A percentile compares a stretch with the other conserved stretches of the same genome.
Evolutionary conservation across 2,888 invertebrate species (phyloP).

Genomic region (Volucella bombylans): DNA sequence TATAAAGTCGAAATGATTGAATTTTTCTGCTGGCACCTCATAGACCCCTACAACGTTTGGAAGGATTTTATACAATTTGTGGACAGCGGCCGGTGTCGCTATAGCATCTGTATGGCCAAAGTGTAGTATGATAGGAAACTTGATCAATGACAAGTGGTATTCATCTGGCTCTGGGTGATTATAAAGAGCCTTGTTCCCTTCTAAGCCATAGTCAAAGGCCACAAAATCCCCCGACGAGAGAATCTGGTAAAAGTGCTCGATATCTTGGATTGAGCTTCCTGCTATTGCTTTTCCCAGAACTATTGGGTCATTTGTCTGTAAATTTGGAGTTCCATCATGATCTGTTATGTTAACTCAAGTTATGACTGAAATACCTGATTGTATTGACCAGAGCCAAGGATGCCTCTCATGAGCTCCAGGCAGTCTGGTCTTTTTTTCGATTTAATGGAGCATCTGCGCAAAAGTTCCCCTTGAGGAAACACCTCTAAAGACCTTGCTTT

Average conservation of each 20-base stretch:
- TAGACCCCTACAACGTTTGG: constrained; percentile 76
- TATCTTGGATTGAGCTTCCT: constrained; percentile 78
- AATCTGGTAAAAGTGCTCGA: constrained; percentile 78
- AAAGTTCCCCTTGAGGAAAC: constrained; percentile 64
- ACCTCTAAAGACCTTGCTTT: constrained; percentile 68
- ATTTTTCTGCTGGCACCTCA: constrained; percentile 76
- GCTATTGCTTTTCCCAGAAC: constrained; percentile 78
- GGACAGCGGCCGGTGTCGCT: constrained; percentile 78
- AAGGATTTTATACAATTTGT: constrained; percentile 77
- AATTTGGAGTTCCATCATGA: not conserved
- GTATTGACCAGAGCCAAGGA: constrained; percentile 53
- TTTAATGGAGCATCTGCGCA: constrained; percentile 63
- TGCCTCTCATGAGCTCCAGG: constrained; percentile 24
- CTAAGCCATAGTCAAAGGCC: constrained; percentile 78
- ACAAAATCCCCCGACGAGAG: constrained; percentile 80
- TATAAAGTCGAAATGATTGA: constrained; percentile 80
- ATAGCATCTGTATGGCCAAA: constrained; percentile 79
- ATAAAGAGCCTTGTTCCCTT: constrained; percentile 77
- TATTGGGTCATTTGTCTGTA: constrained; percentile 77
- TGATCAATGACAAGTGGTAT: constrained; percentile 77
- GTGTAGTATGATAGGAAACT: constrained; percentile 77
- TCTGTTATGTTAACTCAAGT: not conserved
- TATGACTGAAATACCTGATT: constrained; percentile 31
- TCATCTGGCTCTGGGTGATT: constrained; percentile 76
- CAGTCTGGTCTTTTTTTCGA: constrained; percentile 25